Evolutionary conservation across 2,888 invertebrate genomes (phyloP), one percentile per base, ranked within the genome.

Genomic region (Noctuana brunneofusca): DNA sequence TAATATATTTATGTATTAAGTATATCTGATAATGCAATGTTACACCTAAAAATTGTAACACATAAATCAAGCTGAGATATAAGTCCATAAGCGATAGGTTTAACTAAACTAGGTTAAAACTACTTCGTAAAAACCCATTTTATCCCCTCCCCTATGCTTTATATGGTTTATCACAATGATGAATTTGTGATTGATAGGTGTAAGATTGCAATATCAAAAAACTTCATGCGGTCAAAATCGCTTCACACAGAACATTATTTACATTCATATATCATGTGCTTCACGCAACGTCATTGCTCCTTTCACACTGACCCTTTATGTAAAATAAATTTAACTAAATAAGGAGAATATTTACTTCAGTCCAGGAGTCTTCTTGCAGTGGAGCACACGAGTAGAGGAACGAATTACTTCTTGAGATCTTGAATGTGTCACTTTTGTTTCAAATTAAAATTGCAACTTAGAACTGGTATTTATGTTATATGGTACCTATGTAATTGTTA

Each of bases 241-340:
- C 3, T 41, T 41, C 41, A 8, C 16, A 41, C 41, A 41, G 16
- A 41, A 41, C 16, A 8, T n/a, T 8, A 6, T 32, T 16, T 68
- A 60, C 86, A 77, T 80, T 79, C 86, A 83, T 65, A 80, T 88
- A 85, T 84, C 87, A 79, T 85, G 89, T 89, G 87, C 88, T 86
- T 79, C 72, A 86, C 87, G 87, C 80, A 79, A 72, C 86, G 71
- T 68, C 88, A 87, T 84, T 83, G 86, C 84, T 75, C 83, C 84
- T 80, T 81, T 75, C 88, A 87, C 67, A 74, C 86, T 64, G 62
- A 67, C 56, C 48, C 48, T 48, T 16, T 64, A 68, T 68, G 58
- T 6, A 52, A 49, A 3, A 18, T 16, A 9, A 67, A 68, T 64
- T 64, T 71, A 65, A n/a, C 54, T 59, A 54, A 54, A 68, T 18